These are phyloP conservation scores for Ranitomeya imitator DNA, from an alignment of 2,113 vertebrate genomes.

Conservation along the genomic window DNA sequence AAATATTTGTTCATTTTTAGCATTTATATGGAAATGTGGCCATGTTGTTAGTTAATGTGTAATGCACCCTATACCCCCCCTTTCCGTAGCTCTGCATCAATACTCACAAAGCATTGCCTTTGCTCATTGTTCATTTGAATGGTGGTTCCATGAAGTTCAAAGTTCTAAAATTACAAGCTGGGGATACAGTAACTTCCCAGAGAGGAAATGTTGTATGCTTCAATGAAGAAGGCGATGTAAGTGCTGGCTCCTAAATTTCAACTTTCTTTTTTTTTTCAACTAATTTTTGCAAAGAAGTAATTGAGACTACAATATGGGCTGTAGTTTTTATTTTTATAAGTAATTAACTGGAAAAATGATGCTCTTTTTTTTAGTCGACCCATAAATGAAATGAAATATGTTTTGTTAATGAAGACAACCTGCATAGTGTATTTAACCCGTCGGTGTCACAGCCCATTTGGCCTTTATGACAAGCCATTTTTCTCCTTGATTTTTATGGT, in stretches of 20 bases:
- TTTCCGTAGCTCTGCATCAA: not conserved
- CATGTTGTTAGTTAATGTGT: not conserved
- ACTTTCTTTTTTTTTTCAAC: not conserved
- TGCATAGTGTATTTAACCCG: not conserved
- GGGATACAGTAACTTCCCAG: conserved; percentile 39
- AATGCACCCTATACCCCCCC: not conserved
- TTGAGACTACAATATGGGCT: not conserved
- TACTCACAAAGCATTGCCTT: conserved; percentile 13
- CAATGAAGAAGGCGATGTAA: conserved; percentile 21
- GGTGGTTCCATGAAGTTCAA: conserved; percentile 44
- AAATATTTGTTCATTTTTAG: not conserved
- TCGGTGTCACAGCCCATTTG: too few species aligned
- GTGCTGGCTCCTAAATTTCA: not conserved
- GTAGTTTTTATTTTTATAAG: not conserved
- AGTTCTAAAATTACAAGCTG: conserved; percentile 47
- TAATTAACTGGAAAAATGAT: not conserved
- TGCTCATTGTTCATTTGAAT: conserved; percentile 45
- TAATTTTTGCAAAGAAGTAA: not conserved
- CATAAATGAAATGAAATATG: not conserved
- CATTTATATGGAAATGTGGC: not conserved
- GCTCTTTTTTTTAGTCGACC: not conserved
- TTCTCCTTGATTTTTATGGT: too few species aligned
- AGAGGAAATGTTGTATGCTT: conserved; percentile 44
- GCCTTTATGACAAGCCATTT: too few species aligned
- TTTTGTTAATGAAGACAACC: not conserved